Base-by-base conservation (phyloP, 2,797 vertebrate species). In the Caiman crocodilus region DNA sequence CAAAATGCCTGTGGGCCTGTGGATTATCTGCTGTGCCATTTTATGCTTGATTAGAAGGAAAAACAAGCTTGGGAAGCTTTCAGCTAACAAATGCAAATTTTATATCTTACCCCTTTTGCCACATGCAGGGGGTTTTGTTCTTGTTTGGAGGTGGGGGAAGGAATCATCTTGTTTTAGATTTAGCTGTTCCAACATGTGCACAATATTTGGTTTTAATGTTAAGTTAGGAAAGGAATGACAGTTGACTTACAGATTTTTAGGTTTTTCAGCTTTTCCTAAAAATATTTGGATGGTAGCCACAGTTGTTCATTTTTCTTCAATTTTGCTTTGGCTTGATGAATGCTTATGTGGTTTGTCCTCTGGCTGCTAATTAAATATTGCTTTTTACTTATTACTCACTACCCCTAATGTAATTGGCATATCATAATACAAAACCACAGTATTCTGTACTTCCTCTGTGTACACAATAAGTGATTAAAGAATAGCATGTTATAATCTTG, bases 1-100 rank as follows among this genome's bases (percentile, higher is more conserved):
- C 95, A 96, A 23, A 89, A 79, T 85, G 86, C 80, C 91, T 90
- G 67, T 85, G 84, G 64, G 89, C 91, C 93, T 75, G 42, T 92
- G 82, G 80, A 92, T 94, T 96, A 84, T 93, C 87, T 90, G 20
- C 87, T 92, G 81, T 88, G 71, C 81, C 15, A 1, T 89, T 95
- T 94, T 82, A 61, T 82, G 63, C 63, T 71, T 91, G 89, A 91
- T 95, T 59, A 93, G 84, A 91, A 88, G 84, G 77, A 84, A 92
- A 94, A 61, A 87, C 74, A 80, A 32, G 73, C 6, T 76, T 83
- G 18, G 80, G 71, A 90, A 69, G 58, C 5, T 73, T 95, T 84
- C 90, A n/a, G 32, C 69, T 82, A 30, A 17, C 50, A n/a, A 76
- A 50, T 86, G 76, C 3, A 8, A 12, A 23, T 90, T 85, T 14